Percentiles rank a stretch among this genome's conserved stretches.
phyloP scores from a whole-genome alignment of 2,797 vertebrate genomes.

The Pangasius sanitwongsei region DNA sequence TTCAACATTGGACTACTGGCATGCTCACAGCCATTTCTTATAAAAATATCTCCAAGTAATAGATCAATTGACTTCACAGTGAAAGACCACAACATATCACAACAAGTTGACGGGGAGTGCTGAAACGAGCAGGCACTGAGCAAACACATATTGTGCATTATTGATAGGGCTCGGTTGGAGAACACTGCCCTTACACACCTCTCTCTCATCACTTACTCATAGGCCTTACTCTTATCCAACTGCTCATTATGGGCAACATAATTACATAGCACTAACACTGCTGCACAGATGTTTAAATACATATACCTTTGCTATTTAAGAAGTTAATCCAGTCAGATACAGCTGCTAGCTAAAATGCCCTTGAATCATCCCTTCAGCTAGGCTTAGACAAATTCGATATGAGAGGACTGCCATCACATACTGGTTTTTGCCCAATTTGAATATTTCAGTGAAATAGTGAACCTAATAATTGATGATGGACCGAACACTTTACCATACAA shows the following conservation, averaged over 20 bases:
- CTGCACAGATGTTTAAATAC: conserved; percentile 16
- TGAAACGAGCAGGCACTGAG: conserved; percentile 46
- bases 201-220: conserved; percentile 45
- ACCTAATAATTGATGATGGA: background rate
- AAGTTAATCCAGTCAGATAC: background rate
- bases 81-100: background rate
- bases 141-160: conserved; percentile 62
- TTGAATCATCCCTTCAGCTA: background rate
- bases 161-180: conserved; percentile 58
- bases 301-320: background rate
- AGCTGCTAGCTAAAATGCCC: background rate
- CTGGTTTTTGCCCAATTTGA: background rate
- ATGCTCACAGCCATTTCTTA: background rate
- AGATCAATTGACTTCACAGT: background rate
- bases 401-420: background rate
- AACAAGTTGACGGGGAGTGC: conserved; percentile 36
- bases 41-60: background rate
- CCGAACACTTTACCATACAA: background rate
- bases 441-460: background rate
- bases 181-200: conserved; percentile 52
- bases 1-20: background rate
- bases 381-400: background rate
- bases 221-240: background rate
- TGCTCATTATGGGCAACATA: conserved; percentile 3
- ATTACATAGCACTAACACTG: background rate